Conservation (phyloP, 2,888 invertebrate genomes). For the Leucophenga montana region DNA sequence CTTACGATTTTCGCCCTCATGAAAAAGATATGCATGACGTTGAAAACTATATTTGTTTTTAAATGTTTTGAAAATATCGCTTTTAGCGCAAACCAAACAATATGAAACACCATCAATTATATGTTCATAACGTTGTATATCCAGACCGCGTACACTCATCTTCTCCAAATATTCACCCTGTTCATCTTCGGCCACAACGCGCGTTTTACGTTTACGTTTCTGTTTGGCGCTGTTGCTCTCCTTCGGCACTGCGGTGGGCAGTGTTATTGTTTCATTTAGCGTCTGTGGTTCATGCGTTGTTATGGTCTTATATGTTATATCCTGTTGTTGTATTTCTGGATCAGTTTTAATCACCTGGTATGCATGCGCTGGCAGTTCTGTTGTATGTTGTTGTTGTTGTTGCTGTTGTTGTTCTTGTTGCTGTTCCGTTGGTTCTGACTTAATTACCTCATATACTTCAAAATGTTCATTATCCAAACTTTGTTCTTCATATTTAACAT, state of each 20-base stretch:
- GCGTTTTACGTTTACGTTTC: conserved; percentile 70
- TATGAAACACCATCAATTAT: conserved; percentile 71
- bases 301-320: conserved; percentile 57
- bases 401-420: conserved; percentile 28
- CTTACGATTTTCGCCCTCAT: conserved; percentile 71
- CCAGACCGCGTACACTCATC: conserved; percentile 71
- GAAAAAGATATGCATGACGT: conserved; percentile 70
- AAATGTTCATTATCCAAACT: conserved; percentile 54
- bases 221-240: conserved; percentile 57
- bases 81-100: conserved; percentile 71
- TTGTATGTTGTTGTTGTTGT: conserved; percentile 4
- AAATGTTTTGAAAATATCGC: conserved; percentile 70
- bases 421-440: conserved; percentile 41
- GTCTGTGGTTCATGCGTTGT: conserved; percentile 46
- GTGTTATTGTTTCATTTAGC: conserved; percentile 44
- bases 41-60: conserved; percentile 72
- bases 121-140: conserved; percentile 71
- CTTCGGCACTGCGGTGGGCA: conserved; percentile 48
- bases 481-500: conserved; percentile 60
- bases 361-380: neutral
- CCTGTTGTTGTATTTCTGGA: conserved; percentile 45
- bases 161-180: conserved; percentile 71
- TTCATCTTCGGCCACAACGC: conserved; percentile 68
- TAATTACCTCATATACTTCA: conserved; percentile 58
- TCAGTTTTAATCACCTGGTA: conserved; percentile 47